Conservation (phyloP, 2,888 invertebrate genomes). For the Dascillus cervinus region DNA sequence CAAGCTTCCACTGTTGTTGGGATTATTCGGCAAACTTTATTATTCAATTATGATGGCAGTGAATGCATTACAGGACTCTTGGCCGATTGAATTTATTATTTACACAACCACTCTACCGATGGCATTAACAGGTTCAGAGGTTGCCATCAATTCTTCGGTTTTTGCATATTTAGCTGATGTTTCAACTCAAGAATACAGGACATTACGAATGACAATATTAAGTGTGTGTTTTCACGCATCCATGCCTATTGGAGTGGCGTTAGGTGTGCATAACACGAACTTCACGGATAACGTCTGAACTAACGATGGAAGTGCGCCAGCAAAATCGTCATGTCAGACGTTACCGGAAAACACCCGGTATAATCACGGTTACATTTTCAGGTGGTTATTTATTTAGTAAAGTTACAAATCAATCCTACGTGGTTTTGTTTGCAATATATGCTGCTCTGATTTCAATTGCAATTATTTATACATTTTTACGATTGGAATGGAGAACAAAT, state of each 20-base stretch:
- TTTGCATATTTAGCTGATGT: slow-evolving; percentile 78
- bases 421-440: slow-evolving; percentile 68
- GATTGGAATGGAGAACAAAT: slow-evolving; percentile 64
- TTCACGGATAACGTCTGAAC: too few species aligned
- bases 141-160: slow-evolving; percentile 71
- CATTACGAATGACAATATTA: slow-evolving; percentile 70
- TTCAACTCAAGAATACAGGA: slow-evolving; percentile 59
- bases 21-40: slow-evolving; percentile 64
- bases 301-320: too few species aligned
- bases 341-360: too few species aligned
- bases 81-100: slow-evolving; percentile 69
- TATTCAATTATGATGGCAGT: slow-evolving; percentile 69
- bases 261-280: slow-evolving; percentile 45
- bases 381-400: slow-evolving; percentile 48
- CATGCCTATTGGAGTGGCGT: slow-evolving; percentile 73
- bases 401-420: slow-evolving; percentile 57
- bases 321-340: too few species aligned
- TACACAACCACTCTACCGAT: slow-evolving; percentile 71
- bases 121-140: slow-evolving; percentile 69
- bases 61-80: slow-evolving; percentile 49
- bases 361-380: background rate
- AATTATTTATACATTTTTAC: slow-evolving; percentile 56
- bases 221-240: slow-evolving; percentile 77
- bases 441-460: slow-evolving; percentile 52
- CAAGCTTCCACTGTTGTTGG: slow-evolving; percentile 65